Evolutionary conservation across 2,113 vertebrate species (phyloP).

Genomic region (Nerophis lumbriciformis): DNA sequence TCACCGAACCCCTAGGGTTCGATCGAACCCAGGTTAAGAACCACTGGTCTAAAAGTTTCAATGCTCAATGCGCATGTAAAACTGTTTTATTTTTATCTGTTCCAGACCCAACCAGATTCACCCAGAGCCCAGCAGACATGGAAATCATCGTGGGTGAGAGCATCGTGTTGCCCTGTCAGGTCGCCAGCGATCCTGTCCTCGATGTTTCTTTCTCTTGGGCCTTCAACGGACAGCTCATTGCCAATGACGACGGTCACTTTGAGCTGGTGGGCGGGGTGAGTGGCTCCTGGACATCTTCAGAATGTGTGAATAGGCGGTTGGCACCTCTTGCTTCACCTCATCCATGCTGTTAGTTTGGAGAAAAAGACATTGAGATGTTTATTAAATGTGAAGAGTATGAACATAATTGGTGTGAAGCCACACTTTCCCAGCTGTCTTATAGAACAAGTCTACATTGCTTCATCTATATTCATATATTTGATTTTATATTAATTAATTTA

Average conservation of each 20-base stretch:
- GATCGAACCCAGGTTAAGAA: no score
- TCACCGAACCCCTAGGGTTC: no score
- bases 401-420: not conserved
- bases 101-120: conserved; percentile 85
- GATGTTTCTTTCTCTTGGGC: conserved; percentile 88
- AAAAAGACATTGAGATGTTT: conserved; percentile 2
- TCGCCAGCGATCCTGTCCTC: conserved; percentile 80
- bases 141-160: conserved; percentile 91
- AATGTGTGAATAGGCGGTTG: conserved; percentile 50
- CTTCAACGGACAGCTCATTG: conserved; percentile 82
- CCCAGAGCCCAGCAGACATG: conserved; percentile 81
- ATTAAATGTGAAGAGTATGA: not conserved
- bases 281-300: conserved; percentile 31
- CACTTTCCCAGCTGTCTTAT: not conserved
- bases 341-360: conserved; percentile 29
- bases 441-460: not conserved
- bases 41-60: no score
- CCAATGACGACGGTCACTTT: conserved; percentile 81
- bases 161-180: conserved; percentile 86
- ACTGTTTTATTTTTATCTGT: conserved; percentile 7
- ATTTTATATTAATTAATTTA: no score
- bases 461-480: no score
- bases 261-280: conserved; percentile 91
- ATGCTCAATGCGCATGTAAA: no score
- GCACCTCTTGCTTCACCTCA: conserved; percentile 35